These are phyloP conservation scores for Synergus laeviventris DNA, from an alignment of 2,888 invertebrate species.

Conservation along the genomic window DNA sequence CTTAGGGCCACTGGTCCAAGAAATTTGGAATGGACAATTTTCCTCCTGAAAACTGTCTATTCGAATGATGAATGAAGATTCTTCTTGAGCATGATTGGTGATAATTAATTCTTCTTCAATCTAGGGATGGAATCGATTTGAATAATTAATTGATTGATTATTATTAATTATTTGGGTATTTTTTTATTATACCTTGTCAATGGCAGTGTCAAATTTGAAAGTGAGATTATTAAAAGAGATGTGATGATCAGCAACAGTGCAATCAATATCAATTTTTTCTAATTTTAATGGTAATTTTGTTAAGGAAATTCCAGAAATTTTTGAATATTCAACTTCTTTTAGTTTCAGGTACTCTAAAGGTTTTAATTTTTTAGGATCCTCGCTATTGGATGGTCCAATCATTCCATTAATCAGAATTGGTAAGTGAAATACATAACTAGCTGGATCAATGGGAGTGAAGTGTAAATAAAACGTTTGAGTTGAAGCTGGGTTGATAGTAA, in stretches of 20 bases:
- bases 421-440: constrained; percentile 79
- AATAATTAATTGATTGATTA: not conserved
- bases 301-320: constrained; percentile 34
- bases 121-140: constrained; percentile 24
- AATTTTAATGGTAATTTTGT: constrained; percentile 50
- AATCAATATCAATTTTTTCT: constrained; percentile 55
- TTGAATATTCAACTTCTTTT: constrained; percentile 43
- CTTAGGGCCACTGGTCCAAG: constrained; percentile 56
- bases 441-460: constrained; percentile 74
- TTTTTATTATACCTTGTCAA: constrained; percentile 48
- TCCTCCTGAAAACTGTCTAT: constrained; percentile 58
- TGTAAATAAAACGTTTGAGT: constrained; percentile 70
- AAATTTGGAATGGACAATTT: constrained; percentile 64
- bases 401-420: constrained; percentile 80
- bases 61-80: constrained; percentile 62
- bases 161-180: not conserved
- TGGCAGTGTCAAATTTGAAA: constrained; percentile 54
- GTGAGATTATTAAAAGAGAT: constrained; percentile 57
- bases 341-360: constrained; percentile 54
- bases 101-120: constrained; percentile 49
- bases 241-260: constrained; percentile 56
- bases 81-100: constrained; percentile 54
- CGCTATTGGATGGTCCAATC: constrained; percentile 78
- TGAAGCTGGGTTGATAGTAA: constrained; percentile 63
- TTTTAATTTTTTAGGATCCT: constrained; percentile 58